Conservation (phyloP, 2,888 invertebrate species). For the Axea sp. region DNA sequence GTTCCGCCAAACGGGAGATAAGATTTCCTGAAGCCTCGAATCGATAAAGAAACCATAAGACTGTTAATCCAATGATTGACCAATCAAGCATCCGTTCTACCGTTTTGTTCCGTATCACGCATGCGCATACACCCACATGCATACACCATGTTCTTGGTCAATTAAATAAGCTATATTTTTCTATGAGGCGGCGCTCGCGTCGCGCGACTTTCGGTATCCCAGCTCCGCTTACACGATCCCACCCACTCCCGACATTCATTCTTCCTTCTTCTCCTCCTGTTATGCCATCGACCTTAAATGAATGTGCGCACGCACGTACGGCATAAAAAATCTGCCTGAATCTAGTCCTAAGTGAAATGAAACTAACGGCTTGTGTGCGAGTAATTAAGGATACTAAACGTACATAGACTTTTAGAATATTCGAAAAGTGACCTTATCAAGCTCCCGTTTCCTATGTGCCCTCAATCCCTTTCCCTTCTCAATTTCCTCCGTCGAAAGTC, state of each 20-base stretch:
- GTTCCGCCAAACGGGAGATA: constrained; percentile 15
- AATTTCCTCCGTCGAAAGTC: constrained; percentile 21
- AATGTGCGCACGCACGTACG: constrained; percentile 20
- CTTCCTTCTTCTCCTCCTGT: constrained; percentile 1
- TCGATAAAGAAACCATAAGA: constrained; percentile 42
- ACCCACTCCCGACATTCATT: not conserved
- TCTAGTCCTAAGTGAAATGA: constrained; percentile 69
- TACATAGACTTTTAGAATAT: constrained; percentile 66
- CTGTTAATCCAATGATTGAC: constrained; percentile 33
- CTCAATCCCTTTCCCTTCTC: constrained; percentile 23
- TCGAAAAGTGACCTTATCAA: constrained; percentile 74
- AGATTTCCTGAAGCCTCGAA: constrained; percentile 16
- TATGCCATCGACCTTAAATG: constrained; percentile 48
- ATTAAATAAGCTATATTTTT: constrained; percentile 35
- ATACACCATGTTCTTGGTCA: constrained; percentile 19
- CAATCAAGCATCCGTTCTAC: constrained; percentile 10
- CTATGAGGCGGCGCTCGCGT: constrained; percentile 33
- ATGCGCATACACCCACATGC: too few species aligned
- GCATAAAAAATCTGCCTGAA: constrained; percentile 67
- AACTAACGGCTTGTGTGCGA: constrained; percentile 59
- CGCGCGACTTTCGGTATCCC: constrained; percentile 21
- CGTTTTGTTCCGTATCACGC: constrained; percentile 12
- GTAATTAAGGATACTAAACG: constrained; percentile 56
- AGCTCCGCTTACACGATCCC: not conserved
- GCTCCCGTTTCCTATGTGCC: constrained; percentile 61